Evolutionary conservation across 2,888 invertebrate genomes (phyloP), one percentile per base, ranked within the genome.

Genomic region (Acanthopleura granulata): DNA sequence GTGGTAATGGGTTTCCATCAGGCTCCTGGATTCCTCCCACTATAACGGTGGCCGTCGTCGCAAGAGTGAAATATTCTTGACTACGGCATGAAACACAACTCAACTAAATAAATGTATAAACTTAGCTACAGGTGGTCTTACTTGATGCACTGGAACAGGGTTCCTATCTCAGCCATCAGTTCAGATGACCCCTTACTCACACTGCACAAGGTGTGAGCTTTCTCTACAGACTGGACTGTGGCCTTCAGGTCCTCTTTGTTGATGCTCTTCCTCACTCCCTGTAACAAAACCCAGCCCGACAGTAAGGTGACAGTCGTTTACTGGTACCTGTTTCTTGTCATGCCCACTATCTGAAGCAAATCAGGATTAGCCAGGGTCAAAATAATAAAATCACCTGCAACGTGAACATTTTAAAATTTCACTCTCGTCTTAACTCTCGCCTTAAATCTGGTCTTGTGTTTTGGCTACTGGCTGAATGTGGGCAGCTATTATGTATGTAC

Each of bases 131-230:
- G 40, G 40, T 40, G 40, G 40, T 40, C 85, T 80, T 80, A 89
- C 90, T 88, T 89, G 74, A 89, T 83, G 76, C 88, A 89, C 40
- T 86, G 84, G 76, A 97, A 98, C 16, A 99, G 92, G 0, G 96
- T 95, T 49, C 95, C 94, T 16, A 99, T 92, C 89, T 99, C 98
- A 0, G 97, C 96, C 85, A 98, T 94, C 6, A 98, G 92, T 91
- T 98, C 98, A 0, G 96, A 96, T 16, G 97, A 96, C 74, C 97
- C 97, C 88, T 97, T 97, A 79, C 95, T 96, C 74, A 95, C 94
- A 87, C 95, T 94, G 89, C 97, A 97, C 78, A 98, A 95, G 71
- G 94, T 94, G 88, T 96, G 97, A 0, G 97, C 97, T 90, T 97
- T 97, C 90, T 98, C 98, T 77, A 98, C 94, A 0, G 98, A 96